Conservation (phyloP, 2,113 vertebrate genomes). For the Sinocyclocheilus anshuiensis region DNA sequence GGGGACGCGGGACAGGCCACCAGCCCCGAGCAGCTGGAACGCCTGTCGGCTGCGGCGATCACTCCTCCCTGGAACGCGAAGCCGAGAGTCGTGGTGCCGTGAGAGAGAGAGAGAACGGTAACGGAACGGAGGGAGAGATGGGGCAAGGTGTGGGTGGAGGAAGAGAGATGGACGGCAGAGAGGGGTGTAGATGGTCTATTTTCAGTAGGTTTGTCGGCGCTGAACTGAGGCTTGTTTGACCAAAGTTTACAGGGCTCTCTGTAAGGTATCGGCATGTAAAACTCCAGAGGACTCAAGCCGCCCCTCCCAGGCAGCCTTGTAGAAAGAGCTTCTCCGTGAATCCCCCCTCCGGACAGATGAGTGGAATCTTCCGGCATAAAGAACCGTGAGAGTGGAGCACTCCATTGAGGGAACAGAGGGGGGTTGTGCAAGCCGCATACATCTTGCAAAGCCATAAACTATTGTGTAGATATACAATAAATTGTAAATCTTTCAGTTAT, state of each 20-base stretch:
- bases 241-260: slow-evolving; percentile 71
- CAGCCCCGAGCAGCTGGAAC: slow-evolving; percentile 79
- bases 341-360: slow-evolving; percentile 41
- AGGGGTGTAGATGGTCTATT: slow-evolving; percentile 7
- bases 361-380: slow-evolving; percentile 29
- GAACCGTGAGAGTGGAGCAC: slow-evolving; percentile 32
- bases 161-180: slow-evolving; percentile 38
- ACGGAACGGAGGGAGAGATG: slow-evolving; percentile 62
- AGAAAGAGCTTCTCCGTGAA: neutral
- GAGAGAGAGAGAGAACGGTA: slow-evolving; percentile 76
- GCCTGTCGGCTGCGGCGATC: slow-evolving; percentile 83
- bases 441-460: slow-evolving; percentile 80
- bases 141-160: slow-evolving; percentile 60
- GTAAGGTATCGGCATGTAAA: slow-evolving; percentile 71
- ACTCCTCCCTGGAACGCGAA: slow-evolving; percentile 82
- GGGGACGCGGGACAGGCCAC: slow-evolving; percentile 79
- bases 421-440: slow-evolving; percentile 70
- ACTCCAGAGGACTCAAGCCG: slow-evolving; percentile 55
- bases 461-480: neutral
- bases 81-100: slow-evolving; percentile 87
- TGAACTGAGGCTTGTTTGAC: slow-evolving; percentile 59
- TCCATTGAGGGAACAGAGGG: slow-evolving; percentile 39
- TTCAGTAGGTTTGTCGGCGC: slow-evolving; percentile 19
- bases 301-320: slow-evolving; percentile 33
- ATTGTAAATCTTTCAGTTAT: slow-evolving; percentile 6